phyloP scores from a whole-genome alignment of 2,113 vertebrate species.

The Sinocyclocheilus rhinocerous region DNA sequence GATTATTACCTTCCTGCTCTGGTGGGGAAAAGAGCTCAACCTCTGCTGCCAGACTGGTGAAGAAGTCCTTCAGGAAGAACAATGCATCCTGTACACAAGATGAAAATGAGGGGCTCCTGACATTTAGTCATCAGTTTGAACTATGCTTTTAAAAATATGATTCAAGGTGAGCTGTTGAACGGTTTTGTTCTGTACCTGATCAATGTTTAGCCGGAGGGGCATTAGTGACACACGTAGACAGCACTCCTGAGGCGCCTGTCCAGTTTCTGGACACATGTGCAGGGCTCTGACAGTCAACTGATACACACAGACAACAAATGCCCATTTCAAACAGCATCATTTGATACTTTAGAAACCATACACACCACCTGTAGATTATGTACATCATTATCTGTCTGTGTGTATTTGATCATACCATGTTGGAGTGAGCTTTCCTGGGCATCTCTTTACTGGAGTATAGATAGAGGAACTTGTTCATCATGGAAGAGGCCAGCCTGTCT shows the following conservation, averaged over 20 bases:
- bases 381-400: not conserved
- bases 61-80: slow-evolving; percentile 98
- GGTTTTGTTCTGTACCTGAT: slow-evolving; percentile 80
- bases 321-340: not conserved
- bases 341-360: not conserved
- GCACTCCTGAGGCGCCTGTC: slow-evolving; percentile 91
- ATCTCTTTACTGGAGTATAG: slow-evolving; percentile 58
- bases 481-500: slow-evolving; percentile 92
- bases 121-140: not conserved
- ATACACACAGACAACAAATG: slow-evolving; percentile 20
- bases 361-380: not conserved
- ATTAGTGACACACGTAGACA: slow-evolving; percentile 92
- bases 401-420: slow-evolving; percentile 48
- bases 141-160: not conserved
- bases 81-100: slow-evolving; percentile 84
- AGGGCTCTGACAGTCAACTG: slow-evolving; percentile 91
- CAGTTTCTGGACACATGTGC: slow-evolving; percentile 92
- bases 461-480: slow-evolving; percentile 97
- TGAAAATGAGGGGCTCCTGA: not conserved
- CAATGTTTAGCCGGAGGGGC: slow-evolving; percentile 97
- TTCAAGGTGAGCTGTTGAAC: not conserved
- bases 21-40: slow-evolving; percentile 91
- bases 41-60: slow-evolving; percentile 90
- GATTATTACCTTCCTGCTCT: slow-evolving; percentile 87
- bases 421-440: slow-evolving; percentile 58